These are phyloP conservation scores for Pseudochaenichthys georgianus DNA, from an alignment of 2,797 vertebrate species.

Conservation along the genomic window DNA sequence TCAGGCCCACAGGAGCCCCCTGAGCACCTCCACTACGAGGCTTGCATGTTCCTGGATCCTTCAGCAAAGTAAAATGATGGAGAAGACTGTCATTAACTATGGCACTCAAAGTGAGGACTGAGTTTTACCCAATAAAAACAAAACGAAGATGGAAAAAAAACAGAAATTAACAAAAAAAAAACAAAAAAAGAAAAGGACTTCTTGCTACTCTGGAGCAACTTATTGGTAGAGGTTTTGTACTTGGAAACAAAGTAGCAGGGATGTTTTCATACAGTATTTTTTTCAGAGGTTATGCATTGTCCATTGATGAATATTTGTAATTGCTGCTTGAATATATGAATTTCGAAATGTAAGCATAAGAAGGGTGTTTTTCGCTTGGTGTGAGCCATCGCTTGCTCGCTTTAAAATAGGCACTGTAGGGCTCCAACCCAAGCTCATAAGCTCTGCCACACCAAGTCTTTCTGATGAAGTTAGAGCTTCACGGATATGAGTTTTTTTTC, in stretches of 20 bases:
- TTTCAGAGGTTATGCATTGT: conserved; percentile 99
- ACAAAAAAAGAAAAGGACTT: conserved; percentile 95
- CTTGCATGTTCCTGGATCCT: conserved; percentile 99
- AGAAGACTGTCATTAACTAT: conserved; percentile 95
- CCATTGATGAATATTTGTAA: conserved; percentile 99
- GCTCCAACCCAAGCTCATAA: conserved; percentile 62
- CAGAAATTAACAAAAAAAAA: conserved; percentile 74
- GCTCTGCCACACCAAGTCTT: conserved; percentile 72
- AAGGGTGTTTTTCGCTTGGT: conserved; percentile 87
- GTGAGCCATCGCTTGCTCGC: conserved; percentile 78
- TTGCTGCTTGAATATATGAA: conserved; percentile 99
- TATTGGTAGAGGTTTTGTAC: conserved; percentile 99
- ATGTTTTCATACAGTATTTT: conserved; percentile 99
- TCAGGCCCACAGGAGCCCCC: conserved; percentile 88
- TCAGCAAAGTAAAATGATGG: conserved; percentile 92
- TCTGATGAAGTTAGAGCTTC: conserved; percentile 74
- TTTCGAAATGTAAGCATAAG: conserved; percentile 95
- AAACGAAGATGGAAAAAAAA: conserved; percentile 84
- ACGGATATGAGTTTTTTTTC: conserved; percentile 70
- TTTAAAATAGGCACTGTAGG: conserved; percentile 68
- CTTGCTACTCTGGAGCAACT: conserved; percentile 99
- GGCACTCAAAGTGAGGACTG: conserved; percentile 99
- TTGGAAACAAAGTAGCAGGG: conserved; percentile 99
- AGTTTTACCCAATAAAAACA: conserved; percentile 98
- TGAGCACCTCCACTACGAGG: conserved; percentile 95